Conservation (phyloP, 2,888 invertebrate species). For the Glaucopsyche alexis region DNA sequence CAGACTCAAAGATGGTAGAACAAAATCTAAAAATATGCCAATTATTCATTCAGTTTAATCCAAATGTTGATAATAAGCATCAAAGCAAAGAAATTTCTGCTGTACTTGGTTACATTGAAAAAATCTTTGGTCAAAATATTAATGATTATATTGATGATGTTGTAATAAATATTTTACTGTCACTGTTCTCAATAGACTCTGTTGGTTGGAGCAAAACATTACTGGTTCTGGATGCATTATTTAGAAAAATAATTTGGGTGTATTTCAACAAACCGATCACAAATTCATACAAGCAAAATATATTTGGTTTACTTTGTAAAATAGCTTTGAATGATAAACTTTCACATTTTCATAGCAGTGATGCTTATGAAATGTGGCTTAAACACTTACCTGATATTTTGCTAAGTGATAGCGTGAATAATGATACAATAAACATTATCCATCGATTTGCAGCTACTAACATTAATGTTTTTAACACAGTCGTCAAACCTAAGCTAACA, state of each 20-base stretch:
- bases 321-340: slow-evolving; percentile 67
- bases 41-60: slow-evolving; percentile 72
- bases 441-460: slow-evolving; percentile 79
- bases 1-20: slow-evolving; percentile 59
- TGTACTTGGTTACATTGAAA: slow-evolving; percentile 75
- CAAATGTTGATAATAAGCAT: slow-evolving; percentile 59
- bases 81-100: slow-evolving; percentile 57
- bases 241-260: slow-evolving; percentile 61
- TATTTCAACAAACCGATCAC: slow-evolving; percentile 58
- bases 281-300: slow-evolving; percentile 56
- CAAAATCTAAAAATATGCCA: slow-evolving; percentile 66
- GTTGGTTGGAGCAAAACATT: slow-evolving; percentile 63
- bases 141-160: slow-evolving; percentile 51
- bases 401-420: slow-evolving; percentile 67
- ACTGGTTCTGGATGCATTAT: slow-evolving; percentile 56
- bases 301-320: slow-evolving; percentile 68
- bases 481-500: slow-evolving; percentile 63
- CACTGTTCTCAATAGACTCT: slow-evolving; percentile 58
- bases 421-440: slow-evolving; percentile 77
- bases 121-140: slow-evolving; percentile 58
- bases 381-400: slow-evolving; percentile 79
- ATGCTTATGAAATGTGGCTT: slow-evolving; percentile 74
- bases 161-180: slow-evolving; percentile 57
- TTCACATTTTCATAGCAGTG: slow-evolving; percentile 57
- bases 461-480: slow-evolving; percentile 71